Evolutionary conservation across 2,888 invertebrate genomes (phyloP).

Genomic region (Leptarthrus brevirostris): DNA sequence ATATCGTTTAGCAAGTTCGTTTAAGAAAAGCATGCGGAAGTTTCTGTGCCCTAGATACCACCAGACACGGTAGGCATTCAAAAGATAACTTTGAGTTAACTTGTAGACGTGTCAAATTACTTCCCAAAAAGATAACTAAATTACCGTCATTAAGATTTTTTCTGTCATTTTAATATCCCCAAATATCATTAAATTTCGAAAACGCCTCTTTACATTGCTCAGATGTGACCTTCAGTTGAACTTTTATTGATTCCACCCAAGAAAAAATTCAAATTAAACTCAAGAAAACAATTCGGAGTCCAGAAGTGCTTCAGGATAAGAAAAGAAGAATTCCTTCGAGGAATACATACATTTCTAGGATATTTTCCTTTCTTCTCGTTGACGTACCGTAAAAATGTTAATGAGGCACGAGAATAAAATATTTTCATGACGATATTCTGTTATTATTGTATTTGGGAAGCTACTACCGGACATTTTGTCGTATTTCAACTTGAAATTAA

Average conservation of each 20-base stretch:
- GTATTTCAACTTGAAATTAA: conserved; percentile 10
- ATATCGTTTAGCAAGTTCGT: not conserved
- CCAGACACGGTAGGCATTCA: not conserved
- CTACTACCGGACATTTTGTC: not conserved
- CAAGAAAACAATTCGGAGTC: conserved; percentile 36
- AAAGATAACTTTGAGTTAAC: not conserved
- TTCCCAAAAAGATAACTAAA: conserved; percentile 26
- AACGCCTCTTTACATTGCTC: not conserved
- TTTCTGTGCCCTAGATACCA: not conserved
- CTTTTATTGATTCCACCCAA: conserved; percentile 27
- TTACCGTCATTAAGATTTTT: not conserved
- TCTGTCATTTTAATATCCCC: not conserved
- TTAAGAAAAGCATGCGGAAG: not conserved
- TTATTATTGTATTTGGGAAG: conserved; percentile 25
- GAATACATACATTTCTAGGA: not conserved
- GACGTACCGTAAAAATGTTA: conserved; percentile 32
- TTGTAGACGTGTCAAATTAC: conserved; percentile 5
- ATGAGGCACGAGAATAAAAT: conserved; percentile 18
- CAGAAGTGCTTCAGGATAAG: not conserved
- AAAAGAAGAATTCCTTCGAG: not conserved
- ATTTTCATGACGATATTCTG: conserved; percentile 16
- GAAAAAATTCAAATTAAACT: conserved; percentile 43
- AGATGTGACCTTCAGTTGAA: conserved; percentile 33
- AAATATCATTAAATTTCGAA: not conserved
- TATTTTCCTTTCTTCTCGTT: not conserved